These are phyloP conservation scores for Lepidurus apus DNA, from an alignment of 1,140 invertebrate species.

Conservation along the genomic window DNA sequence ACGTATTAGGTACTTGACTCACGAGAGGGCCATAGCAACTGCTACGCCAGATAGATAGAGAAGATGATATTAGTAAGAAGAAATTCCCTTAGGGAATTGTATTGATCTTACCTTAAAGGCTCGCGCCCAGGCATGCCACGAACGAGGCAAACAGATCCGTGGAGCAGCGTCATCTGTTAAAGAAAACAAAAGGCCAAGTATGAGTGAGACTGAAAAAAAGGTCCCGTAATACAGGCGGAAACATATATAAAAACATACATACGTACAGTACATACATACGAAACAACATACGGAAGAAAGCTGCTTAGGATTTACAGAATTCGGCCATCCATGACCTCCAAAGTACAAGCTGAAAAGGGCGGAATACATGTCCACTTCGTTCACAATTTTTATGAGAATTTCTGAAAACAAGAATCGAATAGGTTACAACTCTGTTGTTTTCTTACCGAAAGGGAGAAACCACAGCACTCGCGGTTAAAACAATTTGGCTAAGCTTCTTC, in stretches of 20 bases:
- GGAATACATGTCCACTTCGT: not conserved
- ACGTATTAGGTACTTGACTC: too few species aligned
- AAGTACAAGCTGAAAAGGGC: not conserved
- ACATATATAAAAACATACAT: not conserved
- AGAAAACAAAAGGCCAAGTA: not conserved
- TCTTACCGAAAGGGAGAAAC: not conserved
- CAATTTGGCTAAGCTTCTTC: not conserved
- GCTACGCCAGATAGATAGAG: too few species aligned
- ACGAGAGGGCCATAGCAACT: too few species aligned
- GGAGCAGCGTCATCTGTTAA: constrained; percentile 4
- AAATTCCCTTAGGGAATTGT: too few species aligned
- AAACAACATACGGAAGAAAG: not conserved
- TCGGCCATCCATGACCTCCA: not conserved
- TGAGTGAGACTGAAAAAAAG: not conserved
- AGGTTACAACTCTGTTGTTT: not conserved
- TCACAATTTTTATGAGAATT: not conserved
- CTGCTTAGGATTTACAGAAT: not conserved
- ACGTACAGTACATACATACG: not conserved
- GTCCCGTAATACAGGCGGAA: constrained; percentile 4
- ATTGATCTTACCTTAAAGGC: too few species aligned
- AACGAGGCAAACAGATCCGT: not conserved
- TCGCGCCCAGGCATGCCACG: not conserved
- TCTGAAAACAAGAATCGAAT: not conserved
- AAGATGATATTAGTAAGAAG: too few species aligned
- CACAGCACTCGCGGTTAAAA: not conserved